Percentiles rank a stretch among this genome's conserved stretches.
phyloP scores from a whole-genome alignment of 2,888 invertebrate species.

The Biston betularia region DNA sequence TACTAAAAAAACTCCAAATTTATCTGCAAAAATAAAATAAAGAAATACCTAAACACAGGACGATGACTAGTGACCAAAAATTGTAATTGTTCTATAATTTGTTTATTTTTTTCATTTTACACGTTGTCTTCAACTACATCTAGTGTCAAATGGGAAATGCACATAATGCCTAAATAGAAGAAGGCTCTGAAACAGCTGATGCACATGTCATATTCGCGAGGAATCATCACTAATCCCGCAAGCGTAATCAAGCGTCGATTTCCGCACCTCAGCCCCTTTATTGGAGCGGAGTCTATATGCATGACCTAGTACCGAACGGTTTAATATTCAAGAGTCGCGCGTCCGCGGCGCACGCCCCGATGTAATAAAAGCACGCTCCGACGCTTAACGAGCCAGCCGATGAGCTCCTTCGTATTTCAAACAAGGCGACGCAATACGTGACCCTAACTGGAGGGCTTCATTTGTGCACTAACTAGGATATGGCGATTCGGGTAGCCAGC shows the following conservation, averaged over 20 bases:
- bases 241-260: conserved; percentile 62
- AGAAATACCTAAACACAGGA: too few species aligned
- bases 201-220: conserved; percentile 1
- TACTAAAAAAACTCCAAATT: too few species aligned
- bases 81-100: too few species aligned
- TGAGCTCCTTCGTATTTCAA: conserved; percentile 84
- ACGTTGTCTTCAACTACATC: too few species aligned
- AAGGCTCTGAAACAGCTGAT: not conserved
- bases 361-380: conserved; percentile 85
- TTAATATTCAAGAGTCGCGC: conserved; percentile 82
- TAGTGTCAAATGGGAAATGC: too few species aligned
- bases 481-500: conserved; percentile 70
- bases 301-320: conserved; percentile 75
- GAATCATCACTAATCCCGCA: conserved; percentile 39
- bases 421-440: conserved; percentile 81
- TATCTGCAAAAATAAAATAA: too few species aligned
- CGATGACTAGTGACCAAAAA: too few species aligned
- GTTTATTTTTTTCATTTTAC: too few species aligned
- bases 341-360: conserved; percentile 74
- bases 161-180: too few species aligned
- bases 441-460: conserved; percentile 74
- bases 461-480: conserved; percentile 72
- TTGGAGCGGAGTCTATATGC: conserved; percentile 73
- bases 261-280: conserved; percentile 55
- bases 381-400: conserved; percentile 84